Evolutionary conservation across 2,888 invertebrate species (phyloP).

Genomic region (Unio pictorum): DNA sequence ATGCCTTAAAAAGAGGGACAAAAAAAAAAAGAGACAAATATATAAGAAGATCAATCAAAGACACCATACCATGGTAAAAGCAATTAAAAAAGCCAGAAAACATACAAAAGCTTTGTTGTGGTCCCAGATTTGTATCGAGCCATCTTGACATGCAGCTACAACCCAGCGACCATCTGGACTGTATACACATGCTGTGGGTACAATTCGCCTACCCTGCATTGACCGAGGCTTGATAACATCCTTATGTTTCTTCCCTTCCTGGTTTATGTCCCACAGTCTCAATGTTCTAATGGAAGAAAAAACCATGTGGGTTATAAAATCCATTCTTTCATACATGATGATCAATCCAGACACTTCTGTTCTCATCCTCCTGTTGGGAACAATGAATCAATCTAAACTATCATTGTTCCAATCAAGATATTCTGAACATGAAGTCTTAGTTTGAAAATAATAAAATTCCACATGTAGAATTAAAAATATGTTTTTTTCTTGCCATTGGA

Average conservation of each 20-base stretch:
- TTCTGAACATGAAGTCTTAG: too few relatives aligned
- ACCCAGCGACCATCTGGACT: constrained; percentile 90
- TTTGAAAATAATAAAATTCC: too few relatives aligned
- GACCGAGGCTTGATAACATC: constrained; percentile 84
- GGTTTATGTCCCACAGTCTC: constrained; percentile 89
- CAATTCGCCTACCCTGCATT: constrained; percentile 83
- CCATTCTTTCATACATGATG: not conserved
- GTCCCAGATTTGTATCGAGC: constrained; percentile 98
- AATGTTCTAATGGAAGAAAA: constrained; percentile 77
- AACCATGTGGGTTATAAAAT: not conserved
- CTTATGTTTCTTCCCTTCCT: constrained; percentile 79
- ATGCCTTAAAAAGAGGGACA: too few relatives aligned
- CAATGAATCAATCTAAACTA: too few relatives aligned
- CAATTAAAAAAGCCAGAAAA: constrained; percentile 7
- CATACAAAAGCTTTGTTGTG: constrained; percentile 84
- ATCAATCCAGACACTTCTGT: too few relatives aligned
- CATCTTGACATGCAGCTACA: constrained; percentile 93
- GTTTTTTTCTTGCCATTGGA: too few relatives aligned
- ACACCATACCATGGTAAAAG: too few relatives aligned
- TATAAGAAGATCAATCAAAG: too few relatives aligned
- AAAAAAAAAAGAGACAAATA: too few relatives aligned
- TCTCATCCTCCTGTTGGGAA: too few relatives aligned
- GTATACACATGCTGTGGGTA: constrained; percentile 87
- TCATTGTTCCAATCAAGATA: too few relatives aligned
- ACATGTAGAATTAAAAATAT: too few relatives aligned